Conservation (phyloP, 2,797 vertebrate species). For the Poeciliopsis presidionis region DNA sequence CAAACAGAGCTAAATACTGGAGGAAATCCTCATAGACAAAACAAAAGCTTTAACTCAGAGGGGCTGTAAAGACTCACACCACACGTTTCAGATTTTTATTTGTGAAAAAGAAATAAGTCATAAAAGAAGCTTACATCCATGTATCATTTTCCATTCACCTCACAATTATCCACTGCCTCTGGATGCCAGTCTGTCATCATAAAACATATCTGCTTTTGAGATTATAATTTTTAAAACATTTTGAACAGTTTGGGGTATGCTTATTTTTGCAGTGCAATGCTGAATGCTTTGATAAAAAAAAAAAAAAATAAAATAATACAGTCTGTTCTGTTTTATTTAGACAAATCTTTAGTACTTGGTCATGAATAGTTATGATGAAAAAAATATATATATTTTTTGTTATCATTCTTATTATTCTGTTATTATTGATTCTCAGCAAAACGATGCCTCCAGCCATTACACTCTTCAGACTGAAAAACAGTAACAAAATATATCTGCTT, state of each 20-base stretch:
- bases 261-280: background rate
- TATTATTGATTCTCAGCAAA: background rate
- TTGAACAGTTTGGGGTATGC: background rate
- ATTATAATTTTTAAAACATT: background rate
- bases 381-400: background rate
- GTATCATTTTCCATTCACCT: background rate
- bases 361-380: background rate
- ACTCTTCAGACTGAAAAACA: background rate
- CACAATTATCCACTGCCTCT: background rate
- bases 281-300: conserved; percentile 1
- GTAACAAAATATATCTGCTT: background rate
- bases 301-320: background rate
- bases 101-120: background rate
- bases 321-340: background rate
- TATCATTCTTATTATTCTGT: background rate
- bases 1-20: background rate
- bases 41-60: background rate
- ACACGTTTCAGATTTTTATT: background rate
- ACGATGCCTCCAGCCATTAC: background rate
- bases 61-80: background rate
- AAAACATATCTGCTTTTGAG: background rate
- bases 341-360: background rate
- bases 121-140: background rate
- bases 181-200: background rate
- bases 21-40: background rate